Evolutionary conservation across 2,888 invertebrate species (phyloP).

Genomic region (Cylindroiulus punctatus): DNA sequence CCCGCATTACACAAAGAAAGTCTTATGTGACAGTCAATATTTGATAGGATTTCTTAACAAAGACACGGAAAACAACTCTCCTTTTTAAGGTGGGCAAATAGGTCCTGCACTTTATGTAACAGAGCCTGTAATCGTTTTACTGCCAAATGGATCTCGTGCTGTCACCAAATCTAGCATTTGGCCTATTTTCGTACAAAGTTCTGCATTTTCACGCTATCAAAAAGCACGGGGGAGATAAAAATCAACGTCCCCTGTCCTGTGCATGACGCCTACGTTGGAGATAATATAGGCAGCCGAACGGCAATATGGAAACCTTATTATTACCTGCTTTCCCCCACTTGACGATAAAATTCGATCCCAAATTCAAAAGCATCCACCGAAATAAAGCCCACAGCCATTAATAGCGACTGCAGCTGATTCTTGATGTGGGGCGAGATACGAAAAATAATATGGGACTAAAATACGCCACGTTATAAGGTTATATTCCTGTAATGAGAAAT

Average conservation of each 20-base stretch:
- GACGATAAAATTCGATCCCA: constrained; percentile 10
- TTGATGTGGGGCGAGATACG: neutral
- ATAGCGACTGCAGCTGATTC: neutral
- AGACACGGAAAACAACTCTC: neutral
- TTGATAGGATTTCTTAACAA: constrained; percentile 1
- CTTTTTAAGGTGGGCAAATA: neutral
- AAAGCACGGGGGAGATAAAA: neutral
- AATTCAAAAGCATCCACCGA: constrained; percentile 17
- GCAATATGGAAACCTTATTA: neutral
- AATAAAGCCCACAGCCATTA: neutral
- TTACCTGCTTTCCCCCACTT: neutral
- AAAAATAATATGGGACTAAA: neutral
- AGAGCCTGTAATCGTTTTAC: constrained; percentile 1
- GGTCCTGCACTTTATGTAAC: neutral
- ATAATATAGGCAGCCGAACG: neutral
- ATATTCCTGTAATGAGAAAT: neutral
- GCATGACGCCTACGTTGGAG: neutral
- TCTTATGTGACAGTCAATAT: constrained; percentile 16
- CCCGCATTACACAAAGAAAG: neutral
- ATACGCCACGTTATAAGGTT: neutral
- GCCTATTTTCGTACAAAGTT: neutral
- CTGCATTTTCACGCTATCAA: constrained; percentile 35
- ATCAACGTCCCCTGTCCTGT: neutral
- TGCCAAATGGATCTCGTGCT: constrained; percentile 5
- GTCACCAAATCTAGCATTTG: neutral